Evolutionary conservation across 2,797 vertebrate genomes (phyloP).

Genomic region (Spheniscus humboldti): DNA sequence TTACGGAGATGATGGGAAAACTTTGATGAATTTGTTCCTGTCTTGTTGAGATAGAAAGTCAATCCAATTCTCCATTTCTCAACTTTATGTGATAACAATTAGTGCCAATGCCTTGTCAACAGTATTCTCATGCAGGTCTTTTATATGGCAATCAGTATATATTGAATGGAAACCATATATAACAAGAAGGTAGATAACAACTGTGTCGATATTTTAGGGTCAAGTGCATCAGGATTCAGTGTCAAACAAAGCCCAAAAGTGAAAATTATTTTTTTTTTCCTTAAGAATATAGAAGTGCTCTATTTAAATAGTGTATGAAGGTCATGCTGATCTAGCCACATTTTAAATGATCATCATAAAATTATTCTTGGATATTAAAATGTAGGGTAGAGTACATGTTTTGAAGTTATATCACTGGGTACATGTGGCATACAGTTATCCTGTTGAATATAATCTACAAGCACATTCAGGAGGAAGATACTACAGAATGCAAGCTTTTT

Average conservation of each 20-base stretch:
- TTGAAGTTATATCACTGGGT: not conserved
- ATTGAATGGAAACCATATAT: not conserved
- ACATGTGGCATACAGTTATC: not conserved
- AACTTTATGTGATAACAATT: constrained; percentile 13
- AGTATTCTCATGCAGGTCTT: not conserved
- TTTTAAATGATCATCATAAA: not conserved
- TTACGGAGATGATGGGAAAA: not conserved
- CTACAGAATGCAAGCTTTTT: not conserved
- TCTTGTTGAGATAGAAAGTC: constrained; percentile 48
- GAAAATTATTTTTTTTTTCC: not conserved
- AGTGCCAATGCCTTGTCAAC: constrained; percentile 31
- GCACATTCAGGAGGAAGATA: not conserved
- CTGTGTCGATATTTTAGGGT: constrained; percentile 25
- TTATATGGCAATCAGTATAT: not conserved
- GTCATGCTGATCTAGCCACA: not conserved
- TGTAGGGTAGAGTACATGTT: not conserved
- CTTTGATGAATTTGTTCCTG: constrained; percentile 51
- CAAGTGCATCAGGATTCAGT: not conserved
- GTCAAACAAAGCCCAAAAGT: not conserved
- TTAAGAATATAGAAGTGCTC: not conserved
- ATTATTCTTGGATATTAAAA: not conserved
- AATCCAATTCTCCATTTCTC: constrained; percentile 42
- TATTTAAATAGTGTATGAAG: not conserved
- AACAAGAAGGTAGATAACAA: not conserved
- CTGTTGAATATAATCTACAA: not conserved